phyloP scores from a whole-genome alignment of 1,140 invertebrate species.

The Bombus fervidus region DNA sequence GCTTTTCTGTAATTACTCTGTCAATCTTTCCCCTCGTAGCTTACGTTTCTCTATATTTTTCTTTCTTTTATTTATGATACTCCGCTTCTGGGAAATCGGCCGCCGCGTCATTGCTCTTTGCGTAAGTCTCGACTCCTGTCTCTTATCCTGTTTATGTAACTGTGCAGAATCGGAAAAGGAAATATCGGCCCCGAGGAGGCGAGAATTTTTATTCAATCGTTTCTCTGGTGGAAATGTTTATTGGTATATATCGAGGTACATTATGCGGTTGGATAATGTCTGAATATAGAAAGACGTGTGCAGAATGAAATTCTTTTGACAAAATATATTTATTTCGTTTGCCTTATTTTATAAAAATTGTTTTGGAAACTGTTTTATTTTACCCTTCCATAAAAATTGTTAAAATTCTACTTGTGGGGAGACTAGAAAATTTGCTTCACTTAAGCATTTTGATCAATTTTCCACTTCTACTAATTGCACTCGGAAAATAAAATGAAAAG shows the following conservation, averaged over 20 bases:
- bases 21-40: background rate
- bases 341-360: background rate
- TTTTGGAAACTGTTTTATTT: background rate
- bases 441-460: no score
- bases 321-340: background rate
- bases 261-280: background rate
- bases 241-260: background rate
- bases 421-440: no score
- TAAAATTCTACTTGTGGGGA: no score
- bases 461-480: no score
- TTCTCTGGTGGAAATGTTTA: background rate
- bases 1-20: slow-evolving; percentile 35
- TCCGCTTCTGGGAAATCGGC: background rate
- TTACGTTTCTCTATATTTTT: background rate
- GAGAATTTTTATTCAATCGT: slow-evolving; percentile 11
- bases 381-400: background rate
- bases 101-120: slow-evolving; percentile 7
- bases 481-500: no score
- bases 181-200: background rate
- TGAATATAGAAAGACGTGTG: no score
- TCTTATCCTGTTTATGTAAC: background rate
- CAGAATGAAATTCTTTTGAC: background rate
- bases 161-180: background rate
- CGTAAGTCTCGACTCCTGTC: slow-evolving; percentile 4
- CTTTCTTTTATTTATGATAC: slow-evolving; percentile 7